phyloP scores from a whole-genome alignment of 1,140 invertebrate species.

The Subanguina moxae region DNA sequence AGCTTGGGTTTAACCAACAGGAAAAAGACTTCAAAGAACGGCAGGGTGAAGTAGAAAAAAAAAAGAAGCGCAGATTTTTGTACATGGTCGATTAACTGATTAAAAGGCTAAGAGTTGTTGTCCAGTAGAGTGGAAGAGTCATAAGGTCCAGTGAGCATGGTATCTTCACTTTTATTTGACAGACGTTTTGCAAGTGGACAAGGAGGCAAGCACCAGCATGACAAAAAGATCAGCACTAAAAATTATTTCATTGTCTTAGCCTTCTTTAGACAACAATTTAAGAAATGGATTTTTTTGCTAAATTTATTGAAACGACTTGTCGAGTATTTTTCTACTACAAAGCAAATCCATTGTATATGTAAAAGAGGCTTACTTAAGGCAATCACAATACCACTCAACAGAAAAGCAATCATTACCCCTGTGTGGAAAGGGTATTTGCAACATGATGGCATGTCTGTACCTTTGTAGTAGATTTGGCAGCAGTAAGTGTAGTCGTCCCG shows the following conservation, averaged over 20 bases:
- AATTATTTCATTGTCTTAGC: background rate
- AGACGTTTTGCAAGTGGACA: slow-evolving; percentile 27
- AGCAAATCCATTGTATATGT: background rate
- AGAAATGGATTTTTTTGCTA: background rate
- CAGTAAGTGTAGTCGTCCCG: slow-evolving; percentile 34
- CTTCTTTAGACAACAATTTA: background rate
- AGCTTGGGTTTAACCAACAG: background rate
- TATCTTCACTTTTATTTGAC: background rate
- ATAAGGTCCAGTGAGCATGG: background rate
- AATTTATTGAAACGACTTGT: too few relatives aligned
- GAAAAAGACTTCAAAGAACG: too few relatives aligned
- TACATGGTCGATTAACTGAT: background rate
- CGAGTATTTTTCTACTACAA: too few relatives aligned
- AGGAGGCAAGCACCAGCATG: slow-evolving; percentile 25
- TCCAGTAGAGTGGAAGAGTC: background rate
- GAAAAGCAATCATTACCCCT: slow-evolving; percentile 13
- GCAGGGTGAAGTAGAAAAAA: too few relatives aligned
- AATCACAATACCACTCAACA: background rate
- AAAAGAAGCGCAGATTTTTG: too few relatives aligned
- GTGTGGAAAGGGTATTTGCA: slow-evolving; percentile 34
- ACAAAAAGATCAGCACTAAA: slow-evolving; percentile 28
- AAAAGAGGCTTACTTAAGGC: background rate
- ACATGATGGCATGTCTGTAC: slow-evolving; percentile 31
- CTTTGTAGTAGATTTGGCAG: slow-evolving; percentile 29
- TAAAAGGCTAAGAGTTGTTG: background rate